Percentiles rank a stretch among this genome's conserved stretches.
These are phyloP conservation scores for Tauraco hartlaubi DNA, from an alignment of 2,797 vertebrate genomes.

Conservation along the genomic window DNA sequence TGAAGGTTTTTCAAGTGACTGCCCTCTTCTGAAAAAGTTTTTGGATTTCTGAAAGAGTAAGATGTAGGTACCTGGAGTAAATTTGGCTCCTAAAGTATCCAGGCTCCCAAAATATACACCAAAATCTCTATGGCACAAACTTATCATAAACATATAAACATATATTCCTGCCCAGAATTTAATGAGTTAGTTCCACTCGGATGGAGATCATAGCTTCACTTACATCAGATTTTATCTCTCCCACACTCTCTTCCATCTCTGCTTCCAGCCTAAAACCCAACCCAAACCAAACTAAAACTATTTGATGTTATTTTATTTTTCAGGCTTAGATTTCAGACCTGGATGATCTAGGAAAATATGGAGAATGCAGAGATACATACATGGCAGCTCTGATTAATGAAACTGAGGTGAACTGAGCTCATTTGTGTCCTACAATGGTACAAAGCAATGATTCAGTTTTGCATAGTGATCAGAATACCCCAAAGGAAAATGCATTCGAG, in stretches of 20 bases:
- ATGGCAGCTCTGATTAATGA: background rate
- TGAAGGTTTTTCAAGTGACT: background rate
- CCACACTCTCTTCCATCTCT: background rate
- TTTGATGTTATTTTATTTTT: background rate
- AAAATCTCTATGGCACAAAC: background rate
- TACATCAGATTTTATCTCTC: background rate
- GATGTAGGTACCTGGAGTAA: background rate
- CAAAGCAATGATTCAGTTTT: background rate
- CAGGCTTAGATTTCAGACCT: background rate
- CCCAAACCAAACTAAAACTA: background rate
- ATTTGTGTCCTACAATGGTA: background rate
- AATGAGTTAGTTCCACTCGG: background rate
- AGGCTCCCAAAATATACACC: background rate
- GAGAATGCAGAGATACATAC: background rate
- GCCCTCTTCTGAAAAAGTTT: background rate
- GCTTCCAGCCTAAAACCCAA: background rate
- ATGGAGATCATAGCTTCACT: background rate
- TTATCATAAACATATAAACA: background rate
- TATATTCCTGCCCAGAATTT: background rate
- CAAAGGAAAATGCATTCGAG: fast-evolving
- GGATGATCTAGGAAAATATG: background rate
- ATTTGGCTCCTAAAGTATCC: background rate
- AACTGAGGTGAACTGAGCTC: background rate
- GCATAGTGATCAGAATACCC: background rate
- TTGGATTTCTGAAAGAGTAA: background rate